Percentiles rank a stretch among this genome's conserved stretches.
Evolutionary conservation across 2,797 vertebrate genomes (phyloP).

Genomic region (Anomalospiza imberbis): DNA sequence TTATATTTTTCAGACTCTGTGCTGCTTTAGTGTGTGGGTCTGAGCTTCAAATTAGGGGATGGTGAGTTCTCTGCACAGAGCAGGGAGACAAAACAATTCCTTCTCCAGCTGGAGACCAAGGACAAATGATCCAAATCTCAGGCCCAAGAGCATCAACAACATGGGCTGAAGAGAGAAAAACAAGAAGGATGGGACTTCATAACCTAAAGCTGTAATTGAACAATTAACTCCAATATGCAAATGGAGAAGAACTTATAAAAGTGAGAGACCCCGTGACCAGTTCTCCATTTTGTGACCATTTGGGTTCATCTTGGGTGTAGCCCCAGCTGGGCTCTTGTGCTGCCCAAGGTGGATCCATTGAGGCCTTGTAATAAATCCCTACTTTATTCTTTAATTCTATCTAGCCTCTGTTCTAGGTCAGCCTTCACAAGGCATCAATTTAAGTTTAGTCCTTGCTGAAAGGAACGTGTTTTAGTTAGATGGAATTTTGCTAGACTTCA

Average conservation of each 20-base stretch:
- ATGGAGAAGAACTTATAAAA: too few relatives aligned
- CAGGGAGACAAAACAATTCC: neutral
- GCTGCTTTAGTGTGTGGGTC: neutral
- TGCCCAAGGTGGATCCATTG: neutral
- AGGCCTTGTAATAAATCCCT: neutral
- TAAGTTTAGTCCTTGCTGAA: neutral
- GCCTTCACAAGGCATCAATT: neutral
- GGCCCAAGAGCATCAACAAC: too few relatives aligned
- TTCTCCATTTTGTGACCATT: too few relatives aligned
- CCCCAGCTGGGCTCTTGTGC: neutral
- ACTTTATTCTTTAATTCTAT: fast-evolving
- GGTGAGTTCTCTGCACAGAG: neutral
- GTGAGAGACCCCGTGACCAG: too few relatives aligned
- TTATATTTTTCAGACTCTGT: neutral
- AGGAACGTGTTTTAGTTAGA: neutral
- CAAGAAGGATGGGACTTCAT: too few relatives aligned
- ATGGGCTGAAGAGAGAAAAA: too few relatives aligned
- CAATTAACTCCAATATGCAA: too few relatives aligned
- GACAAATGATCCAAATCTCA: neutral
- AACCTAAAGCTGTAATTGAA: too few relatives aligned
- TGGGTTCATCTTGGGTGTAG: neutral
- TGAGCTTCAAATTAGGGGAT: neutral
- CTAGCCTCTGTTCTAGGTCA: neutral
- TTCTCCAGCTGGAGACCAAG: neutral
- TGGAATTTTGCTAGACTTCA: neutral